Conservation (phyloP, 2,797 vertebrate genomes). For the Tragelaphus oryx region DNA sequence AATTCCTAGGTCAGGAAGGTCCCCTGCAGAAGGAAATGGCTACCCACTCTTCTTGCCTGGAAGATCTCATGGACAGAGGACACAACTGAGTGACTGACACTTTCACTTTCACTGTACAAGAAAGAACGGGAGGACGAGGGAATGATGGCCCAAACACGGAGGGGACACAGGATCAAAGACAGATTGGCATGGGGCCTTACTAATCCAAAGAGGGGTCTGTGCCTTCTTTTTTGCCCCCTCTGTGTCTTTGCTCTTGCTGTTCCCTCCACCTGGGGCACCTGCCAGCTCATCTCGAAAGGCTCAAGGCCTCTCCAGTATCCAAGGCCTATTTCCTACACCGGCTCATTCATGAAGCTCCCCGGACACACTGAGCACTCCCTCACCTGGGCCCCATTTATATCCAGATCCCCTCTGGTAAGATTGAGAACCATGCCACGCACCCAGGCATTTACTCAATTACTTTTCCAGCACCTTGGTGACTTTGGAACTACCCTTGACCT, state of each 20-base stretch:
- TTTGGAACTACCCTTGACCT: background rate
- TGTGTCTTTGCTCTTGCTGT: background rate
- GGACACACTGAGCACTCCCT: background rate
- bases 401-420: background rate
- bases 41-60: background rate
- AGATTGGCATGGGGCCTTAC: background rate
- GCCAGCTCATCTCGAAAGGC: background rate
- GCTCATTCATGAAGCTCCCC: background rate
- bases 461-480: background rate
- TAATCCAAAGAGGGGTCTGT: background rate
- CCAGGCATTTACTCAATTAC: background rate
- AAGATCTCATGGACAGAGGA: background rate
- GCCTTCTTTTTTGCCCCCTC: background rate
- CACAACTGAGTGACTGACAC: background rate
- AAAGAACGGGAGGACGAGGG: background rate
- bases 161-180: background rate
- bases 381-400: accelerated
- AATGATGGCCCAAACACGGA: background rate
- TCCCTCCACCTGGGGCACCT: background rate
- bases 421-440: background rate
- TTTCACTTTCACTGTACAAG: background rate
- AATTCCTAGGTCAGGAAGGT: background rate
- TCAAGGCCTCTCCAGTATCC: background rate
- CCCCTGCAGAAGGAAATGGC: background rate
- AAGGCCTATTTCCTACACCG: background rate